Base-by-base conservation (phyloP, 1,140 invertebrate genomes). In the Leptoteleia sp. region DNA sequence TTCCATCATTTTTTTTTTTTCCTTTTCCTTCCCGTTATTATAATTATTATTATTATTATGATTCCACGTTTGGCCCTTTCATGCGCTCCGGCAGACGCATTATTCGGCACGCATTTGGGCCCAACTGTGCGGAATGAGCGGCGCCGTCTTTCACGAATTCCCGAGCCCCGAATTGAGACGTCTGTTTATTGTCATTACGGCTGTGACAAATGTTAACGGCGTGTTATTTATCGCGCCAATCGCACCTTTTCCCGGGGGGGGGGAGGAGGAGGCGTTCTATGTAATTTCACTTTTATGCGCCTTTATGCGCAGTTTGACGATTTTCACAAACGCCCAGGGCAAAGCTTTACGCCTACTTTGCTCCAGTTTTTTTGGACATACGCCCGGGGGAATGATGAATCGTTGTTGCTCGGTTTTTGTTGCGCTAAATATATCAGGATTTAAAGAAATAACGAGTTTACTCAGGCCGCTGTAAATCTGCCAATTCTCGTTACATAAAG, bases 71-170 rank as follows among this genome's bases (percentile, higher is more conserved):
- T n/a, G n/a, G n/a, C 25, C 13, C 35, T 27, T 68, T 57, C 48
- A 31, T 47, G 22, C 17, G 8, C 12, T 17, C 9, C 19, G 61
- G 22, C 3, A 25, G 16, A 22, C 54, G 16, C 19, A 50, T 71
- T 61, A 52, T 71, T 61, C 29, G 35, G 15, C 31, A 19, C 9
- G 16, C 48, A 72, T 73, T 73, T 19, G 42, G 17, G 50, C 33
- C 59, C 11, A 64, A 73, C 70, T 73, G 59, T 25, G 70, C 42
- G 59, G 59, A 73, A 73, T 57, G 48, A 64, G 48, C 62, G 31
- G 22, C 42, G 11, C 11, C 42, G 27, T 50, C 27, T 31, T 35
- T 12, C 0, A 19, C 12, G 19, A 37, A 40, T 16, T 15, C 45
- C 6, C 11, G 27, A 17, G 31, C 16, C 7, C 27, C 12, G 13